Evolutionary conservation across 2,888 invertebrate species (phyloP).

Genomic region (Lithosia quadra): DNA sequence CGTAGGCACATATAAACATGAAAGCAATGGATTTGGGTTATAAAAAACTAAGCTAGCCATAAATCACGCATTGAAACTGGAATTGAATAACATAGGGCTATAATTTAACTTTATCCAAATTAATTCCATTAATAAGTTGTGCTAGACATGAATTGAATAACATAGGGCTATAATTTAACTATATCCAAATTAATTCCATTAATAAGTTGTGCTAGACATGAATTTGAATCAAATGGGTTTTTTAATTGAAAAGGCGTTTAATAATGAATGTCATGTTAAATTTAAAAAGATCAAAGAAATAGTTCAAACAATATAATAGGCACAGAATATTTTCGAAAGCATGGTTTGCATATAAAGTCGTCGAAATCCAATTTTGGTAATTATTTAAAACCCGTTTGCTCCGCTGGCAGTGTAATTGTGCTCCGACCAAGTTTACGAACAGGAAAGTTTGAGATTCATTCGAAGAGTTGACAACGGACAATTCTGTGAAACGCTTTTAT

Average conservation of each 20-base stretch:
- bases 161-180: too few relatives aligned
- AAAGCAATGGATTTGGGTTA: too few relatives aligned
- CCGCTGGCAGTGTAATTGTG: slow-evolving; percentile 9
- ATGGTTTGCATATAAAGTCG: neutral
- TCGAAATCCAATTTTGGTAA: slow-evolving; percentile 7
- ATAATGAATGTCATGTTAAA: too few relatives aligned
- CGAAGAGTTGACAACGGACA: neutral
- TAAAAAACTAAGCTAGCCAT: too few relatives aligned
- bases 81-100: too few relatives aligned
- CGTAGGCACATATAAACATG: too few relatives aligned
- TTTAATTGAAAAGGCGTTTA: too few relatives aligned
- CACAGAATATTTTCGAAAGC: neutral
- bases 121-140: neutral
- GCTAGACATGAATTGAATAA: neutral
- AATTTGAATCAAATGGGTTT: too few relatives aligned
- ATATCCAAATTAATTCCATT: too few relatives aligned
- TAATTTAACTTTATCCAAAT: too few relatives aligned
- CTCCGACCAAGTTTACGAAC: slow-evolving; percentile 7
- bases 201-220: neutral
- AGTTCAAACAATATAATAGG: neutral
- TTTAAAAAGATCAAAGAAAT: neutral
- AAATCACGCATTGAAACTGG: too few relatives aligned
- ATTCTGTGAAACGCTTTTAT: slow-evolving; percentile 5
- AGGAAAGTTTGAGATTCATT: slow-evolving; percentile 9
- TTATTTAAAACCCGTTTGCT: slow-evolving; percentile 16